phyloP scores from a whole-genome alignment of 1,140 invertebrate genomes.

The Heliconius congener region DNA sequence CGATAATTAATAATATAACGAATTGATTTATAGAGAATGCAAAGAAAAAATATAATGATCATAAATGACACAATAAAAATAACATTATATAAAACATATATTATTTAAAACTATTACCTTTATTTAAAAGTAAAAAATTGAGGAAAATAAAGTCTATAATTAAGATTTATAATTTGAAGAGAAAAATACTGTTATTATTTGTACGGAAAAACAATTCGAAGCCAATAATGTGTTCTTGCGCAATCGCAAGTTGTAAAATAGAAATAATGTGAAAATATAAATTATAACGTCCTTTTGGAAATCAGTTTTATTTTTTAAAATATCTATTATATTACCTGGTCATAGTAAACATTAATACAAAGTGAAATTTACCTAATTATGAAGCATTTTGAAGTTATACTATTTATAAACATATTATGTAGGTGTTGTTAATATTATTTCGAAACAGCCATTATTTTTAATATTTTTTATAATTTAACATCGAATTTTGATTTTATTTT shows the following conservation, averaged over 20 bases:
- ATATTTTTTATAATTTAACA: not conserved
- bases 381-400: not conserved
- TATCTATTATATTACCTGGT: not conserved
- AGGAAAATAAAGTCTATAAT: not conserved
- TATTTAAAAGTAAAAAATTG: not conserved
- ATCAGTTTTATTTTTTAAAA: not conserved
- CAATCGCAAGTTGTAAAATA: not conserved
- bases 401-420: not conserved
- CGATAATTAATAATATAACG: no score
- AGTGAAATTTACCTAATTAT: not conserved
- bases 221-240: not conserved
- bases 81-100: not conserved
- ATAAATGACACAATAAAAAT: not conserved
- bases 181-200: not conserved
- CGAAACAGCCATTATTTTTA: not conserved
- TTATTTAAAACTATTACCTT: not conserved
- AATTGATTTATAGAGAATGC: not conserved
- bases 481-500: not conserved
- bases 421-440: not conserved
- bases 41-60: not conserved
- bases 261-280: not conserved
- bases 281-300: not conserved
- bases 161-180: not conserved
- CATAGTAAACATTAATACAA: not conserved
- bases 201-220: not conserved